Conservation (phyloP, 2,888 invertebrate genomes). For the Homarus gammarus region DNA sequence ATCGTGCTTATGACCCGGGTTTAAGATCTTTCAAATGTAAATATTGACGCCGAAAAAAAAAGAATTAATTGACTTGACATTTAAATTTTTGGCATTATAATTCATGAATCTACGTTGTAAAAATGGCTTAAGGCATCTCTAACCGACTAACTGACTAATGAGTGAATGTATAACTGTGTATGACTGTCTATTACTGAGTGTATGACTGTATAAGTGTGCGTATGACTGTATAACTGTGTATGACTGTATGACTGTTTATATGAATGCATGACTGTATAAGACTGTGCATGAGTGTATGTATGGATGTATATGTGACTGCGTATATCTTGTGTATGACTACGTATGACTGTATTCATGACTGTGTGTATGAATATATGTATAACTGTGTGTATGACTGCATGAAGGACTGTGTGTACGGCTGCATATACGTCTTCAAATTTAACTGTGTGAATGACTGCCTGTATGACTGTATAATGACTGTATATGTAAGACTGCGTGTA, state of each 20-base stretch:
- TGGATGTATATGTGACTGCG: conserved; percentile 2
- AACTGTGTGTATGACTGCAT: background rate
- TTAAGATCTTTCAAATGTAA: too few species aligned
- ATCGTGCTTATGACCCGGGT: too few species aligned
- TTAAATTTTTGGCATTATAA: too few species aligned
- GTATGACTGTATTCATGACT: background rate
- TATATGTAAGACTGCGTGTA: background rate
- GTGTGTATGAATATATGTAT: conserved; percentile 1
- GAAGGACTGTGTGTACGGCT: background rate
- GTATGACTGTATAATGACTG: background rate
- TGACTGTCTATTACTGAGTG: background rate
- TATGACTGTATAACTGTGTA: background rate
- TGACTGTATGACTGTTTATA: background rate
- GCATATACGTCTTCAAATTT: background rate
- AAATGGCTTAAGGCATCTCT: too few species aligned
- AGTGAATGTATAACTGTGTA: background rate
- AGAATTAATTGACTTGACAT: too few species aligned
- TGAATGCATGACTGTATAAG: background rate
- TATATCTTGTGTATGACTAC: background rate
- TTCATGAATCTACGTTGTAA: too few species aligned
- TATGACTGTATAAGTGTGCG: background rate
- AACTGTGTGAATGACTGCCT: background rate
- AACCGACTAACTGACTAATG: too few species aligned
- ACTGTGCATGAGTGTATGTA: conserved; percentile 4
- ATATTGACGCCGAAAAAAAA: too few species aligned